These are phyloP conservation scores for Tinea trinotella DNA, from an alignment of 2,888 invertebrate genomes.

Conservation along the genomic window DNA sequence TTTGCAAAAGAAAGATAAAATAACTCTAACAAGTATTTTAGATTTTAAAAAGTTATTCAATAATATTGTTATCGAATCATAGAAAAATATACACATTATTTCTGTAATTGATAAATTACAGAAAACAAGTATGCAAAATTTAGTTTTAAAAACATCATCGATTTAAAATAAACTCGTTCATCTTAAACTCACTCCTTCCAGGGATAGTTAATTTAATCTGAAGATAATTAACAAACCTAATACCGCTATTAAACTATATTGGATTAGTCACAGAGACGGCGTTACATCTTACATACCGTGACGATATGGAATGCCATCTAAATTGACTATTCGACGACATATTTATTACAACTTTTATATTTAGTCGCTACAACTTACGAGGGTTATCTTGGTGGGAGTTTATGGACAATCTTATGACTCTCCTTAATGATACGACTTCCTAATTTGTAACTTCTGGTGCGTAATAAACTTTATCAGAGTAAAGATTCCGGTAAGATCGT, in stretches of 20 bases:
- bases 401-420: constrained; percentile 5
- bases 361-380: constrained; percentile 5
- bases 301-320: not conserved
- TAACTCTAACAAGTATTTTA: too few species aligned
- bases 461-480: constrained; percentile 11
- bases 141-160: too few species aligned
- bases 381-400: constrained; percentile 8
- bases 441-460: constrained; percentile 15
- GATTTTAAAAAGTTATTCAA: too few species aligned
- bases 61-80: too few species aligned
- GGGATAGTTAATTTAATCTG: too few species aligned
- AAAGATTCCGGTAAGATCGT: constrained; percentile 4
- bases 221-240: too few species aligned
- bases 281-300: not conserved
- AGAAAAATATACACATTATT: too few species aligned
- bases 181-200: too few species aligned
- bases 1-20: too few species aligned
- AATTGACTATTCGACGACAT: constrained; percentile 29
- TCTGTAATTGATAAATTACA: too few species aligned
- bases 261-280: constrained; percentile 6
- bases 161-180: too few species aligned
- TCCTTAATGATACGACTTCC: constrained; percentile 9
- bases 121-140: too few species aligned
- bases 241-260: not conserved
- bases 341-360: constrained; percentile 34